These are phyloP conservation scores for Periplaneta americana DNA, from an alignment of 1,140 invertebrate species.

Conservation along the genomic window DNA sequence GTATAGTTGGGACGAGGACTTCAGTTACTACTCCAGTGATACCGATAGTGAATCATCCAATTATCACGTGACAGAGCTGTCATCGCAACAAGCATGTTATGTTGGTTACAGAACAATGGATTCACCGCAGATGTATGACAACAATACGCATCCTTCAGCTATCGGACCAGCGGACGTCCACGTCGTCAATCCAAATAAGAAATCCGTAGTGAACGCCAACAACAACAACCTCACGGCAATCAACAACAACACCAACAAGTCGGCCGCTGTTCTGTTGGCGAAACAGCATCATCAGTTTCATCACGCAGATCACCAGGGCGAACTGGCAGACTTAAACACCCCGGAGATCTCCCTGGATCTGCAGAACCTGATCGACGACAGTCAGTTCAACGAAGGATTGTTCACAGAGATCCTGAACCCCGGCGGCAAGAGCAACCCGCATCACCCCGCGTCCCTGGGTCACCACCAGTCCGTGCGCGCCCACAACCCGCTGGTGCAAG, in stretches of 20 bases:
- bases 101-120: constrained; percentile 16
- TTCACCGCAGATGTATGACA: constrained; percentile 21
- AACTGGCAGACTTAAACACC: constrained; percentile 79
- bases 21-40: constrained; percentile 8
- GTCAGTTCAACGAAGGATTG: constrained; percentile 75
- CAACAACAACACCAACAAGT: constrained; percentile 29
- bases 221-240: constrained; percentile 14
- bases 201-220: constrained; percentile 1
- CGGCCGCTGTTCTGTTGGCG: constrained; percentile 36
- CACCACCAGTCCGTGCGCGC: constrained; percentile 39
- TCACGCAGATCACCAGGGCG: constrained; percentile 56
- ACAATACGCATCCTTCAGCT: constrained; percentile 1
- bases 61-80: neutral
- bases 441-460: constrained; percentile 32
- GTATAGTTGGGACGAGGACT: constrained; percentile 13
- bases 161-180: neutral
- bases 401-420: constrained; percentile 67
- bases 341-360: constrained; percentile 85
- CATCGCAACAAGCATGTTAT: constrained; percentile 15
- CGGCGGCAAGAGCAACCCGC: constrained; percentile 37
- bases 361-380: constrained; percentile 82
- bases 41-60: neutral
- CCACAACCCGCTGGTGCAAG: constrained; percentile 25
- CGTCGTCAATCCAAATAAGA: neutral
- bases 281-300: constrained; percentile 48